Evolutionary conservation across 2,797 vertebrate species (phyloP), one percentile per base, ranked within the genome.

Genomic region (Pogonophryne albipinna): DNA sequence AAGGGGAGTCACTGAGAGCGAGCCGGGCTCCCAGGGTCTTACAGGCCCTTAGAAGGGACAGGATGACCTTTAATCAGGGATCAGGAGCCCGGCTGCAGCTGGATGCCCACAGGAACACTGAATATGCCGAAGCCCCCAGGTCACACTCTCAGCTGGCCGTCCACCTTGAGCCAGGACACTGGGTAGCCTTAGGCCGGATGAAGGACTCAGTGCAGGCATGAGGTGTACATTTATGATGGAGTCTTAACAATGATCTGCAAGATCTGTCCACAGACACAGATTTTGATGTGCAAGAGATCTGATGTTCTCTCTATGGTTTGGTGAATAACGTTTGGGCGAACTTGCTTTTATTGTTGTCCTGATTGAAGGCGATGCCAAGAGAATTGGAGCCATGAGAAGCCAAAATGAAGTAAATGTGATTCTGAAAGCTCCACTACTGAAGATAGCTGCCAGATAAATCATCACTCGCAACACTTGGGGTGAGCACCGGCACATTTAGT

Each of bases 31-130:
- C 84, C 84, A 85, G 78, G 84, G 90, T 92, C 89, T 95, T 94
- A 94, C 90, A 91, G 93, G 87, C 89, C 91, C 90, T 93, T 91
- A 93, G 87, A 92, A 85, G 87, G 78, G 85, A 71, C 64, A 44
- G 89, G 92, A 93, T 95, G 94, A 95, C 93, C 89, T 93, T 94
- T 95, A 95, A 95, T 95, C 93, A 90, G 81, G 91, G 94, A 94
- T 95, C 93, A 95, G 92, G 80, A 85, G 77, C 75, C 85, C 42
- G 14, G 72, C 74, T 93, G 89, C 93, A 94, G 93, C 89, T 94
- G 90, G 86, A 91, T 46, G 79, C 79, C 86, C 74, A 79, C 74
- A 82, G 90, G 82, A 91, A 80, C 71, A 55, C 63, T 51, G 86
- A 73, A 84, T 83, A 87, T 71, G 59, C 70, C 76, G n/a, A 9